Evolutionary conservation across 2,888 invertebrate species (phyloP), one percentile per base, ranked within the genome.

Genomic region (Deilephila porcellus): DNA sequence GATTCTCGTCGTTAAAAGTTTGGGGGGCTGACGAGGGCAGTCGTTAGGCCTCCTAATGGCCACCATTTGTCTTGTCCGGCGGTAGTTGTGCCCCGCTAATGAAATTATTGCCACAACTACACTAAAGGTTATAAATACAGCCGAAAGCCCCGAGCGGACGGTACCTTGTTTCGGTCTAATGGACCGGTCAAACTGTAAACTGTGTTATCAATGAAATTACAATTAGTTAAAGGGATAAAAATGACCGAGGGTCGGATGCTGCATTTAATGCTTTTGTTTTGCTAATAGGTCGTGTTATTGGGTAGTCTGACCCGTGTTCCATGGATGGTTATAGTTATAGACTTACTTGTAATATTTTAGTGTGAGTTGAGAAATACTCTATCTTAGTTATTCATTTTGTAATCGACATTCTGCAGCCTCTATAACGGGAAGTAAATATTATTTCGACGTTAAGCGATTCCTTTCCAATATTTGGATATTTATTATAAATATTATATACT

Each of bases 81-180:
- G 90, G 88, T 93, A 93, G 93, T 93, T 92, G 92, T 90, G 92
- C 92, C 92, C 89, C 90, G 88, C 94, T 95, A 95, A 95, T 95
- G 95, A 95, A 95, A 95, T 95, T 95, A 95, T 95, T 93, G 95
- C 95, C 94, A 90, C 93, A 94, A 94, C 94, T 94, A 94, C 90
- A 94, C 90, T 91, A 91, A 91, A 92, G 91, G 93, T 93, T 94
- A 94, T 94, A 94, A 94, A 94, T 94, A 93, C 92, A 89, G 86
- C 89, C 88, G 88, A 90, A 90, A 90, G 90, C 89, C 91, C 89
- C 87, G 77, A 70, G 76, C 85, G 93, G 93, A 93, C 92, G 91
- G 90, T 91, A 93, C 93, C 94, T 92, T 94, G 94, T 93, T 93
- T 89, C 88, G 82, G 89, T 86, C 94, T 94, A 94, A 94, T 94